Conservation (phyloP, 2,888 invertebrate genomes). For the Teinopalpus imperialis region DNA sequence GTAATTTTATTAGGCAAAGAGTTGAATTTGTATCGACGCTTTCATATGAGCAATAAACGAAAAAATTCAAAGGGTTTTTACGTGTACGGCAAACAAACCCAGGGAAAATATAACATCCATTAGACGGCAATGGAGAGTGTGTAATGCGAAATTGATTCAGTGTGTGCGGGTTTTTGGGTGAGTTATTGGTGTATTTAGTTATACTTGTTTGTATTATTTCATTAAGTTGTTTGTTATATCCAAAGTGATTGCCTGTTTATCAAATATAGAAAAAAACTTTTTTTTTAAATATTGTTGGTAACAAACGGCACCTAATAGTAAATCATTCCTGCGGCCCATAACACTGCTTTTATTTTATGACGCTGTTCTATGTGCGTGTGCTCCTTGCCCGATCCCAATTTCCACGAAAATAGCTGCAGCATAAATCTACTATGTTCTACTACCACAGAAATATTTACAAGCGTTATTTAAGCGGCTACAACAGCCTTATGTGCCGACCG, state of each 20-base stretch:
- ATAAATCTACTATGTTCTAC: too few relatives aligned
- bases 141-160: conserved; percentile 44
- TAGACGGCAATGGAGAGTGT: conserved; percentile 39
- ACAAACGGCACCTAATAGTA: too few relatives aligned
- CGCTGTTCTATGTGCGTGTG: too few relatives aligned
- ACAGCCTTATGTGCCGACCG: too few relatives aligned
- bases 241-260: conserved; percentile 28
- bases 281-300: too few relatives aligned
- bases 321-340: too few relatives aligned
- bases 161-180: conserved; percentile 23
- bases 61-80: conserved; percentile 26
- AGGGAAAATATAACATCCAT: conserved; percentile 41
- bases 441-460: too few relatives aligned
- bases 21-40: conserved; percentile 6
- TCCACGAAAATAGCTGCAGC: too few relatives aligned
- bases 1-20: background rate
- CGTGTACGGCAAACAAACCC: conserved; percentile 37
- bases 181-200: conserved; percentile 24
- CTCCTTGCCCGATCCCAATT: too few relatives aligned
- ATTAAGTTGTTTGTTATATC: conserved; percentile 8
- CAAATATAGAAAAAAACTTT: too few relatives aligned
- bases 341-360: too few relatives aligned
- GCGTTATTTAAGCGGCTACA: too few relatives aligned
- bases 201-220: conserved; percentile 20
- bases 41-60: conserved; percentile 18